phyloP scores from a whole-genome alignment of 2,113 vertebrate genomes.

The Entelurus aequoreus region DNA sequence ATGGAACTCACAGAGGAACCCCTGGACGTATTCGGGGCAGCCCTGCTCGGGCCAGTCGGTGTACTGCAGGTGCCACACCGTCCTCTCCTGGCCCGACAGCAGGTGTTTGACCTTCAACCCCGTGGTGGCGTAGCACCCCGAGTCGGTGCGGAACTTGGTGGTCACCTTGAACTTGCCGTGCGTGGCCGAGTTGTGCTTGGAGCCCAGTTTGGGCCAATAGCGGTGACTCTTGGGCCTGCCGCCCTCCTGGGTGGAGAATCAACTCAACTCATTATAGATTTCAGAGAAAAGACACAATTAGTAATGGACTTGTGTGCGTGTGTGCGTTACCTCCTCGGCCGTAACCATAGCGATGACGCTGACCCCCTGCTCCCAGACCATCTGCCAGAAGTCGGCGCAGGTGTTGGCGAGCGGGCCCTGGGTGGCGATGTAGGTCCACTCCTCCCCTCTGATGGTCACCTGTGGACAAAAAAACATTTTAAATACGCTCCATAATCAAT shows the following conservation, averaged over 20 bases:
- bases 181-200: constrained; percentile 67
- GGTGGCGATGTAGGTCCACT: constrained; percentile 94
- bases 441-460: constrained; percentile 86
- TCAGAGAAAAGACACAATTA: background rate
- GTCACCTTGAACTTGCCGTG: constrained; percentile 69
- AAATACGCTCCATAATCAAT: background rate
- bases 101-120: constrained; percentile 69
- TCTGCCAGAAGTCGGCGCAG: constrained; percentile 96
- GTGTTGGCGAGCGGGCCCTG: constrained; percentile 90
- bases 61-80: constrained; percentile 69
- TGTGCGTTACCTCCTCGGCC: constrained; percentile 81
- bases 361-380: constrained; percentile 94
- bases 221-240: constrained; percentile 66
- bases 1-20: constrained; percentile 83
- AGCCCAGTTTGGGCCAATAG: constrained; percentile 69
- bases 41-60: constrained; percentile 79
- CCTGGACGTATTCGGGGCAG: constrained; percentile 89
- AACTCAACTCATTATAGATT: no score
- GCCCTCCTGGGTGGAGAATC: constrained; percentile 43
- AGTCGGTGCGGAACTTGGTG: constrained; percentile 68
- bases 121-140: constrained; percentile 64
- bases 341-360: constrained; percentile 96
- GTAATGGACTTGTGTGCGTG: background rate
- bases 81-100: constrained; percentile 67
- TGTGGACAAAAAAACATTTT: constrained; percentile 37